Conservation (phyloP, 1,140 invertebrate species). For the Bombyx mandarina region DNA sequence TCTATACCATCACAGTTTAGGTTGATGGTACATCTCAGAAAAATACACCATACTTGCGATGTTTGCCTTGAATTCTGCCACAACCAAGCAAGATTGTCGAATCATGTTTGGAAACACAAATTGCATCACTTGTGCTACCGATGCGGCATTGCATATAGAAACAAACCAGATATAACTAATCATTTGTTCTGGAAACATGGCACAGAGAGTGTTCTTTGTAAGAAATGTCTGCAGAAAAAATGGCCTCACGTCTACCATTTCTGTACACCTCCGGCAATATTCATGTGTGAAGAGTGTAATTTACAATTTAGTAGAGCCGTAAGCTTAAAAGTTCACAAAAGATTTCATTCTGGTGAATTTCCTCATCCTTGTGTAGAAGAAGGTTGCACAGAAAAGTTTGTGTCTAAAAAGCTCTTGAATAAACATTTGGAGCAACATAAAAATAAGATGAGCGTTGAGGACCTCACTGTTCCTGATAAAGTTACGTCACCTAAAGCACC, state of each 20-base stretch:
- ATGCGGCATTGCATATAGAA: conserved; percentile 87
- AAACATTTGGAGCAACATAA: conserved; percentile 77
- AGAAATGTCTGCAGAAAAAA: conserved; percentile 88
- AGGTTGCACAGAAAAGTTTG: conserved; percentile 81
- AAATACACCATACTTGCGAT: conserved; percentile 86
- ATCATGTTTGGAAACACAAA: conserved; percentile 92
- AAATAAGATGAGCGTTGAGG: conserved; percentile 50
- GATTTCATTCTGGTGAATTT: conserved; percentile 79
- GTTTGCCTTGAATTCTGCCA: conserved; percentile 85
- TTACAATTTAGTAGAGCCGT: conserved; percentile 81
- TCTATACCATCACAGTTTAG: conserved; percentile 86
- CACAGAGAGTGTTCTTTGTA: conserved; percentile 87
- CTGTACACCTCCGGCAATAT: conserved; percentile 82
- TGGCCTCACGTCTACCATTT: conserved; percentile 94
- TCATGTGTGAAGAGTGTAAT: conserved; percentile 86
- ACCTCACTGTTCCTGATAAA: conserved; percentile 31
- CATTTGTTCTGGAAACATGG: conserved; percentile 93
- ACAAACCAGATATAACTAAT: conserved; percentile 88
- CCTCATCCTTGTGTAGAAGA: conserved; percentile 80
- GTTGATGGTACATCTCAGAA: conserved; percentile 87
- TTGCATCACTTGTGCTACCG: conserved; percentile 87
- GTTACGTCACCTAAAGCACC: conserved; percentile 20
- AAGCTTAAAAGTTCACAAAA: conserved; percentile 86
- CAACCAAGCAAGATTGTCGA: conserved; percentile 83
- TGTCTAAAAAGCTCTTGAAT: conserved; percentile 82